Conservation (phyloP, 1,140 invertebrate species). For the Linepithema humile region DNA sequence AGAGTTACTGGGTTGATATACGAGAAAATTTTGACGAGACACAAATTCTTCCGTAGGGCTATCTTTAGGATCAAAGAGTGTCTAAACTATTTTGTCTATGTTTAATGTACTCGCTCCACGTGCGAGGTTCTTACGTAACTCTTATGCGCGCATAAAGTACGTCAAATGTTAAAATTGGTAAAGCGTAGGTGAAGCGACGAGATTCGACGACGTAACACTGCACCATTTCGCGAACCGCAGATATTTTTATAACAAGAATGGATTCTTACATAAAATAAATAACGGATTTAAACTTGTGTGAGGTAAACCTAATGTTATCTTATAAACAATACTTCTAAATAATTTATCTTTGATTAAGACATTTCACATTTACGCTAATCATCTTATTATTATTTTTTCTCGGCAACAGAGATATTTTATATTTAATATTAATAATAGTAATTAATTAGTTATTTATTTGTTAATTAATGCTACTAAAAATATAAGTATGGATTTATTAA, state of each 20-base stretch:
- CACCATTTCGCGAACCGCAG: neutral
- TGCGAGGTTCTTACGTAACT: slow-evolving; percentile 41
- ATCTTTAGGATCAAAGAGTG: too few species aligned
- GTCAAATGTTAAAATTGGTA: slow-evolving; percentile 3
- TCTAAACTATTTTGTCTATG: neutral
- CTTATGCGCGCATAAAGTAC: neutral
- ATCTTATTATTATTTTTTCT: neutral
- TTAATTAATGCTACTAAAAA: neutral
- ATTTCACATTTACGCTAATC: neutral
- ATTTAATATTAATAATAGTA: neutral
- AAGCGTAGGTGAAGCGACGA: neutral
- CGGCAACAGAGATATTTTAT: too few species aligned
- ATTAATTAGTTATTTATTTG: neutral
- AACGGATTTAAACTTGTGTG: neutral
- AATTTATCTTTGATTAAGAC: neutral
- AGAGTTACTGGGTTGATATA: too few species aligned
- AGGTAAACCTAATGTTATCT: neutral
- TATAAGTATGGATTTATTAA: neutral
- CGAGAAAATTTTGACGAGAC: neutral
- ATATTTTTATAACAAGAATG: neutral
- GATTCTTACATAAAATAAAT: neutral
- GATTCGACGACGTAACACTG: neutral
- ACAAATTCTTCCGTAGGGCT: neutral
- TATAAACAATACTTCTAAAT: neutral
- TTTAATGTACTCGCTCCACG: slow-evolving; percentile 29